phyloP scores from a whole-genome alignment of 2,113 vertebrate species.

The Menidia beryllina region DNA sequence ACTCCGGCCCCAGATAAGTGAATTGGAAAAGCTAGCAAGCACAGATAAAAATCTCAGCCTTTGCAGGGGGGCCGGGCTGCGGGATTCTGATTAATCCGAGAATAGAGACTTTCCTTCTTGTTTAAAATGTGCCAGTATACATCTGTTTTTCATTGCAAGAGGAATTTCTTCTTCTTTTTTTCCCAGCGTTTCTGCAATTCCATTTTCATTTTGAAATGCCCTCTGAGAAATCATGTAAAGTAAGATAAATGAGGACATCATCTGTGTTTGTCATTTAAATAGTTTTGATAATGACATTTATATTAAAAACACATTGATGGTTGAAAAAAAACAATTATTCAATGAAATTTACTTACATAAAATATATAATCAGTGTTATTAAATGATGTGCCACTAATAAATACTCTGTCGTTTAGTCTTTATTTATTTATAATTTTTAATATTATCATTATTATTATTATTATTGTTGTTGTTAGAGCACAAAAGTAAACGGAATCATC shows the following conservation, averaged over 20 bases:
- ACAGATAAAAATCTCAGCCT: slow-evolving; percentile 46
- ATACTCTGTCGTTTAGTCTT: too few relatives aligned
- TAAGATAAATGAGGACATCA: neutral
- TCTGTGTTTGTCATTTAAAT: neutral
- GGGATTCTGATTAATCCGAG: slow-evolving; percentile 21
- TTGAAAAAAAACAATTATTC: too few relatives aligned
- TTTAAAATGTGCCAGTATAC: neutral
- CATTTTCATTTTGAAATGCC: neutral
- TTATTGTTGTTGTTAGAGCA: too few relatives aligned
- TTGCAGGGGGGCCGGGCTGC: slow-evolving; percentile 19
- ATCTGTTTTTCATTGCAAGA: neutral
- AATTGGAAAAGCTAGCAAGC: slow-evolving; percentile 48
- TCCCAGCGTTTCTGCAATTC: neutral
- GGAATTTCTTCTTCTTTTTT: neutral
- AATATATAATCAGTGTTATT: too few relatives aligned
- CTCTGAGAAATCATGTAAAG: neutral
- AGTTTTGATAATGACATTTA: too few relatives aligned
- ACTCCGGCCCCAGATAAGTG: slow-evolving; percentile 49
- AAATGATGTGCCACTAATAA: too few relatives aligned
- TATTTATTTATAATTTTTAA: too few relatives aligned
- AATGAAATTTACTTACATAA: too few relatives aligned
- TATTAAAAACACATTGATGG: too few relatives aligned
- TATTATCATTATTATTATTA: too few relatives aligned
- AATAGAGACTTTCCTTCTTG: slow-evolving; percentile 2
- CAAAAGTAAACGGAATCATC: too few relatives aligned